phyloP scores from a whole-genome alignment of 2,797 vertebrate species.

The Ficedula albicollis region DNA sequence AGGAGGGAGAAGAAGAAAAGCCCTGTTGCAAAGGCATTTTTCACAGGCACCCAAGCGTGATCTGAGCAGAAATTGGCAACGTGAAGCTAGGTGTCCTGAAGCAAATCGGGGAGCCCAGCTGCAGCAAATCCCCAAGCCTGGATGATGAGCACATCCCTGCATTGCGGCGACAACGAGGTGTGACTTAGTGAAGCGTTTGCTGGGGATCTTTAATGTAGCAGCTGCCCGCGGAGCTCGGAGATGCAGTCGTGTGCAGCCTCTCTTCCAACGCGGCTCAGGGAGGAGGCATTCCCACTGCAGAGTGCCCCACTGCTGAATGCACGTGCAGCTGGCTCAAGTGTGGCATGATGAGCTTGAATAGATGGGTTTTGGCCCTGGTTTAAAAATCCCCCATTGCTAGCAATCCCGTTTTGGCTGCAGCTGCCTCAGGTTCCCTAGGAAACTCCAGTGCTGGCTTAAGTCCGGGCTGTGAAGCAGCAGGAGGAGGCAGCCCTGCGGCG shows the following conservation, averaged over 20 bases:
- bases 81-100: neutral
- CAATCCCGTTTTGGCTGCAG: neutral
- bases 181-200: neutral
- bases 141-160: neutral
- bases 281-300: neutral
- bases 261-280: rapidly evolving
- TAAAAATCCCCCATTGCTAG: neutral
- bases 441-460: neutral
- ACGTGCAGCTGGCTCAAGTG: neutral
- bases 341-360: neutral
- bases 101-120: neutral
- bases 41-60: neutral
- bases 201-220: neutral
- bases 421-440: constrained; percentile 24
- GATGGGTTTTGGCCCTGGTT: neutral
- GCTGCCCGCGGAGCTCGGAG: neutral
- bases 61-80: neutral
- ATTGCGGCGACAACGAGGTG: neutral
- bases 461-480: neutral
- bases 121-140: neutral
- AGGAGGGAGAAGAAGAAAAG: neutral
- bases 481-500: rapidly evolving
- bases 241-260: neutral
- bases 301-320: neutral
- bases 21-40: constrained; percentile 3